These are phyloP conservation scores for Nematostella vectensis DNA, from an alignment of 92 coral and sea anemone genomes.

Conservation along the genomic window DNA sequence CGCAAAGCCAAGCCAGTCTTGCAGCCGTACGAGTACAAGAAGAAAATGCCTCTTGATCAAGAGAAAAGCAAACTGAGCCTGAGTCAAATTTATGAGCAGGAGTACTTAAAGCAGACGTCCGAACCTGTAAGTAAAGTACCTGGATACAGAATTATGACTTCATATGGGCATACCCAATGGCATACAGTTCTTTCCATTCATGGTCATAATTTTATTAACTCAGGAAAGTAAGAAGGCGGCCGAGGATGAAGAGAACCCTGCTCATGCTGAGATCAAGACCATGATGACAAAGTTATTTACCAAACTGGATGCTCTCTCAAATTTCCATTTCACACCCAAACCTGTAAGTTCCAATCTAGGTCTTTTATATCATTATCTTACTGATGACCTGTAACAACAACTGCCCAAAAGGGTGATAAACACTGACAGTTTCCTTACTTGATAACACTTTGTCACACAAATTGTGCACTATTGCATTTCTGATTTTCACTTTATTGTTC, in stretches of 20 bases:
- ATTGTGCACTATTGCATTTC: too few relatives aligned
- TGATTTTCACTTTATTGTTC: constrained; percentile 7
- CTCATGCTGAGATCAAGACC: constrained; percentile 62
- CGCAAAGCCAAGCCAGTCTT: constrained; percentile 77
- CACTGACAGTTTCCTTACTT: too few relatives aligned
- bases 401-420: too few relatives aligned
- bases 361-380: too few relatives aligned
- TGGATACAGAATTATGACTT: too few relatives aligned
- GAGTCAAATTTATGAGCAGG: constrained; percentile 95
- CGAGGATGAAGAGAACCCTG: constrained; percentile 76
- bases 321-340: constrained; percentile 96
- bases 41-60: constrained; percentile 75
- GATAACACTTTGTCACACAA: too few relatives aligned
- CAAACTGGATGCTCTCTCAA: constrained; percentile 86
- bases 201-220: neutral
- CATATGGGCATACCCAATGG: neutral
- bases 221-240: constrained; percentile 21
- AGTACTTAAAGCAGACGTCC: constrained; percentile 82
- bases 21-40: constrained; percentile 94
- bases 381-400: neutral
- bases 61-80: constrained; percentile 96
- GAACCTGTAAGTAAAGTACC: constrained; percentile 22
- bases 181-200: neutral
- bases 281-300: constrained; percentile 77
- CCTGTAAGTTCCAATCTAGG: constrained; percentile 93